Evolutionary conservation across 2,113 vertebrate species (phyloP), one percentile per base, ranked within the genome.

Genomic region (Cranoglanis bouderius): DNA sequence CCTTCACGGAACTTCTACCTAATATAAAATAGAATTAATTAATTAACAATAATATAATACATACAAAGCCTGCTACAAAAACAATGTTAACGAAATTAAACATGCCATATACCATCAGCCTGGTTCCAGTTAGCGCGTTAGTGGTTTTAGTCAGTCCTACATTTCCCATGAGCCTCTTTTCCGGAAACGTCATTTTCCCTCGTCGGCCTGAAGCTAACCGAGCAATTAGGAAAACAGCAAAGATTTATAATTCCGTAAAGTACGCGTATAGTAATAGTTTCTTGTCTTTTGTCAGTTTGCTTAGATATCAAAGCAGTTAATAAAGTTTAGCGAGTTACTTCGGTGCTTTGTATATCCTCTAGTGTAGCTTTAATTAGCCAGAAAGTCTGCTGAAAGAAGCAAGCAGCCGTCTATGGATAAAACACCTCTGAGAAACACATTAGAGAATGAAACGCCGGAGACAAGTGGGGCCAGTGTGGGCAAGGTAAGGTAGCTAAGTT

Each of bases 161-260:
- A 72, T 67, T 29, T 63, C 87, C 93, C 92, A 91, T 91, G 90
- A 93, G 90, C 85, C 72, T 72, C 63, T 12, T 80, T 67, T 85
- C 40, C 57, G 43, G 72, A 32, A 65, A 78, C 75, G 83, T 78
- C 72, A 75, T 67, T 77, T 78, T 46, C 29, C 59, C n/a, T 82
- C 24, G 86, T 24, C 84, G 40, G 49, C 2, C 18, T 32, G 61
- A 35, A 13, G 29, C 4, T 49, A 29, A 72, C 35, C 0, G 29
- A 21, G 32, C 3, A 43, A 26, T 14, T 10, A 67, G 14, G 24
- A 72, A 57, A 32, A 7, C 46, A 1, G 2, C 5, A 51, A 87
- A 57, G 10, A 51, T 35, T 51, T 7, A 85, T 29, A 49, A 13
- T 32, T 70, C n/a, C 13, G 21, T 40, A 57, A 29, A 19, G 8